These are phyloP conservation scores for Plecturocebus donacophilus DNA, from an alignment of 2,113 vertebrate species.

Conservation along the genomic window DNA sequence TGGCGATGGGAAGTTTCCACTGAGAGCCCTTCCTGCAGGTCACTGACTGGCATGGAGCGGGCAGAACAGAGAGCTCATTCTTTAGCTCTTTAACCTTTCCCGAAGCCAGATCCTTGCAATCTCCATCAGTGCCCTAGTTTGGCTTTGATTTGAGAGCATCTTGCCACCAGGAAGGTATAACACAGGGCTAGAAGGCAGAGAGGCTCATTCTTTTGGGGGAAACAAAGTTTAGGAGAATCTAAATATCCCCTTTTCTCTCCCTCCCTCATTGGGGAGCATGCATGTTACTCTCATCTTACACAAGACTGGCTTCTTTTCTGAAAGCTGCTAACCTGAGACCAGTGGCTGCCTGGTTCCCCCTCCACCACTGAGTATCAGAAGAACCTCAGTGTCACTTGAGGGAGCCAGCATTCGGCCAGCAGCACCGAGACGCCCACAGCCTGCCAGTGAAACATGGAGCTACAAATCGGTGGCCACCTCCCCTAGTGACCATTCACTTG, in stretches of 20 bases:
- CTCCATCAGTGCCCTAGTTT: too few species aligned
- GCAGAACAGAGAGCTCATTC: neutral
- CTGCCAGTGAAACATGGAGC: neutral
- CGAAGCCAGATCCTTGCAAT: neutral
- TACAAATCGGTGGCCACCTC: neutral
- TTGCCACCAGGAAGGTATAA: neutral
- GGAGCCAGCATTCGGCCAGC: neutral
- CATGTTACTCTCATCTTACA: neutral
- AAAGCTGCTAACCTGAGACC: neutral
- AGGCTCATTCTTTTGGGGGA: neutral
- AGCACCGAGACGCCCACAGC: neutral
- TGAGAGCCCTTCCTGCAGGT: neutral
- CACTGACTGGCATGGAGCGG: neutral
- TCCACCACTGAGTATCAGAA: neutral
- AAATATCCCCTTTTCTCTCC: neutral
- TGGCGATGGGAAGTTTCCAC: neutral
- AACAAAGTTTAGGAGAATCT: neutral
- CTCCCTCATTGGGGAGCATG: neutral
- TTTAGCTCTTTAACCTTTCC: neutral
- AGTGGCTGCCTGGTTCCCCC: neutral
- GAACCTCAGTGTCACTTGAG: neutral
- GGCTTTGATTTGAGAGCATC: neutral
- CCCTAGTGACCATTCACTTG: neutral
- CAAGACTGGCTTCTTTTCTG: neutral
- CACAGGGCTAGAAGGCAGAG: neutral